Base-by-base conservation (phyloP, 2,797 vertebrate species). In the Eremophila alpestris region DNA sequence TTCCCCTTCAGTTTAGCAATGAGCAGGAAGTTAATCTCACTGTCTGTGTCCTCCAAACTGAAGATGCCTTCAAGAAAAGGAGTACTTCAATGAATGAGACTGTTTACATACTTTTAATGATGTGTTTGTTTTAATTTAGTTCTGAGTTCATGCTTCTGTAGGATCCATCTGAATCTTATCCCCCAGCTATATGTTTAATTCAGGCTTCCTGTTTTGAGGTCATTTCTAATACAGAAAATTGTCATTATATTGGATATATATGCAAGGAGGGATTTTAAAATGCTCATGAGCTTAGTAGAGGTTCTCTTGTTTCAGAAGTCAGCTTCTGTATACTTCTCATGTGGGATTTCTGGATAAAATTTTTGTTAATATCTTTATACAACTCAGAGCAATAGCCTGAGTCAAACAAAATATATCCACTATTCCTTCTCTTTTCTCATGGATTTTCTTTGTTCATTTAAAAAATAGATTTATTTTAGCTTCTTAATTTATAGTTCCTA, bases 121-220 rank as follows among this genome's bases (percentile, higher is more conserved):
- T 83, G 30, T 77, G 29, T 94, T 90, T 96, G 55, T 91, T 95
- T 93, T 96, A 94, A 93, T 92, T 92, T 93, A 77, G 29, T 89
- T 87, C 18, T 59, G 87, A 91, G 34, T 83, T 94, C 64, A 77
- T 90, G 46, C 38, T 85, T 84, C 80, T 87, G 67, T 80, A 77
- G 38, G 56, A 80, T 94, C 75, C 40, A 73, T 86, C 59, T 90
- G 69, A 94, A 68, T 82, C 46, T 70, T 67, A 34, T 86, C 58
- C 79, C 40, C 51, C 74, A 90, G 90, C 62, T 89, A 58, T 73
- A 60, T 27, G 4, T 70, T 9, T 75, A 87, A 79, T 56, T 70
- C 30, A 67, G 56, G 13, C 45, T 74, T 84, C 89, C 87, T 91
- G 68, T 88, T 95, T 76, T 76, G 83, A 81, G 82, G 59, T 92